Base-by-base conservation (phyloP, 2,888 invertebrate genomes). In the Zeuzera pyrina region DNA sequence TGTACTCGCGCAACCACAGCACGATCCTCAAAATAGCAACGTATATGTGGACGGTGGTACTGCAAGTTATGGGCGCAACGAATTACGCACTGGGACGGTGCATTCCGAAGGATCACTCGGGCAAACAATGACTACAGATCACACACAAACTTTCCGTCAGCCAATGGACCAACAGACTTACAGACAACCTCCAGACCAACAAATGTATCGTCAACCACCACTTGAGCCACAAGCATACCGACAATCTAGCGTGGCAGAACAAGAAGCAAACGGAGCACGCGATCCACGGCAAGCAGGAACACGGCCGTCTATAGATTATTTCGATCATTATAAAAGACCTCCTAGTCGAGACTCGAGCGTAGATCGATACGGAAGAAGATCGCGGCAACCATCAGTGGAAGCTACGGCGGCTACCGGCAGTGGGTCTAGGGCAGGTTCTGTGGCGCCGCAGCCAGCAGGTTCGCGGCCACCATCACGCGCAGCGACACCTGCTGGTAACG, bases 291-390 rank as follows among this genome's bases (percentile, higher is more conserved):
- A 57, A 16, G 50, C 59, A 12, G 70, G 69, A n/a, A 49, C 62
- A 1, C 61, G 81, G 8, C 73, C 92, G 7, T 91, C 93, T 49
- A 93, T 93, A 59, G 95, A 95, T 70, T 93, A 94, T 59, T 94
- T 95, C 64, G 97, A 97, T 71, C 97, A 97, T 64, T 97, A 97
- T 71, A 94, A 94, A 71, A 86, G 93, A 64, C 94, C 95, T 31
- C 94, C 94, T 1, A 94, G 94, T 78, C 86, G 94, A 60, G 94
- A 94, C 64, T 90, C 91, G 38, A 94, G 94, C 48, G 92, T 93
- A 27, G 94, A 94, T 77, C 87, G 92, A 39, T 93, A 91, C 59
- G 88, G 90, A 3, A 85, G 91, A 39, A 90, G 92, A 13, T 93
- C 93, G 1, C 86, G 94, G 36, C 93, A 93, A 59, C 87, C 93